These are phyloP conservation scores for Cacatua alba DNA, from an alignment of 2,113 vertebrate species.

Conservation along the genomic window DNA sequence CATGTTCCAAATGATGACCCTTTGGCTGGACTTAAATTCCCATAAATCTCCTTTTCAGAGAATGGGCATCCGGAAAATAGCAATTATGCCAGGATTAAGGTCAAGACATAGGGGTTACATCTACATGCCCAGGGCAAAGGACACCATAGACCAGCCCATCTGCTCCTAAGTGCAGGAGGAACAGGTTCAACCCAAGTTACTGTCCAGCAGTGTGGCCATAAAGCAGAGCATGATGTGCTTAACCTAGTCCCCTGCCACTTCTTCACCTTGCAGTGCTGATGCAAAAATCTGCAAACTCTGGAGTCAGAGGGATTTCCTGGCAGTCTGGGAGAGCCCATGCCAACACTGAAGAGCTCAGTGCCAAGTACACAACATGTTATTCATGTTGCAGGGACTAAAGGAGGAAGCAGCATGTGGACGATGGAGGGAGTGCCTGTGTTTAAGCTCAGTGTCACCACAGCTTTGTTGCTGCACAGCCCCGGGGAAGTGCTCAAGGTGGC, in stretches of 20 bases:
- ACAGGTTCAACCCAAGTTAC: neutral
- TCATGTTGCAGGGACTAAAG: neutral
- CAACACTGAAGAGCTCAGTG: neutral
- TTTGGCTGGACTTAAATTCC: neutral
- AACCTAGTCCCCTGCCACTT: neutral
- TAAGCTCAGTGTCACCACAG: neutral
- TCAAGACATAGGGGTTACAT: neutral
- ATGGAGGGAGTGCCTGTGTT: neutral
- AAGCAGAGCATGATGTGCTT: neutral
- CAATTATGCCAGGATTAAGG: neutral
- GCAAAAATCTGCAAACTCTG: neutral
- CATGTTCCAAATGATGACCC: neutral
- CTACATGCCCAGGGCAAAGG: neutral
- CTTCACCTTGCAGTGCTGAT: neutral
- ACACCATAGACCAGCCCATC: neutral
- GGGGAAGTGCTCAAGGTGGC: neutral
- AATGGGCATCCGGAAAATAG: neutral
- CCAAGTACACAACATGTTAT: neutral
- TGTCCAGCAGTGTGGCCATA: neutral
- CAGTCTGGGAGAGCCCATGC: neutral
- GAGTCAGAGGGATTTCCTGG: neutral
- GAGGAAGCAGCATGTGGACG: neutral
- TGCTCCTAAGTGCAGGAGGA: neutral
- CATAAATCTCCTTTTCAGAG: neutral
- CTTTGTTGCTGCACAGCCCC: neutral